Percentiles rank a stretch among this genome's conserved stretches.
phyloP scores from a whole-genome alignment of 2,797 vertebrate genomes.

The Mormyrus hasselquistii region DNA sequence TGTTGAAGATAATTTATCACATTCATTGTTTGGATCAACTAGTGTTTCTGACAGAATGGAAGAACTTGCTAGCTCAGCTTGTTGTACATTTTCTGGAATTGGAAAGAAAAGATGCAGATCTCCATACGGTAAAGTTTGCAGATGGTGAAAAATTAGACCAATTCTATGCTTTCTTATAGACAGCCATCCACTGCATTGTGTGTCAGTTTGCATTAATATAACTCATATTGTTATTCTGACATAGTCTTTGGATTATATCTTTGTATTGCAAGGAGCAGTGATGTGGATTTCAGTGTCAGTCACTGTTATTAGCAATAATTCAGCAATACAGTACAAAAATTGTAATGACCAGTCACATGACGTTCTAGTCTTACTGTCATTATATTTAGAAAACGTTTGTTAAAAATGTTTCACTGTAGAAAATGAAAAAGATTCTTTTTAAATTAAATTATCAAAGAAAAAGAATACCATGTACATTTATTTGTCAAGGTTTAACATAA shows the following conservation, averaged over 20 bases:
- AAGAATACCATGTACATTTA: constrained; percentile 30
- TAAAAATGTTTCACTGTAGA: not conserved
- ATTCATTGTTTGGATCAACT: not conserved
- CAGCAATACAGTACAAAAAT: not conserved
- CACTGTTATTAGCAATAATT: not conserved
- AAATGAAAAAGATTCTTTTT: not conserved
- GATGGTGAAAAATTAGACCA: constrained; percentile 14
- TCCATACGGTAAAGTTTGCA: not conserved
- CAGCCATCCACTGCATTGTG: constrained; percentile 7
- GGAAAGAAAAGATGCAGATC: not conserved
- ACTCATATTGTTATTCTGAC: constrained; percentile 28
- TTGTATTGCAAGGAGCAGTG: not conserved
- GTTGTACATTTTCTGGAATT: not conserved
- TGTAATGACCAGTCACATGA: not conserved
- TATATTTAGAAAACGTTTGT: not conserved
- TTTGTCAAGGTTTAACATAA: constrained; percentile 53
- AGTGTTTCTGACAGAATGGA: not conserved
- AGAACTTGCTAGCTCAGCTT: not conserved
- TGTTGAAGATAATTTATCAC: not conserved
- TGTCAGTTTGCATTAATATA: constrained; percentile 33
- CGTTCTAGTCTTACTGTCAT: not conserved
- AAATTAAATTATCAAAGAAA: not conserved
- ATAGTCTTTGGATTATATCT: constrained; percentile 13
- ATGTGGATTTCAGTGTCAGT: not conserved
- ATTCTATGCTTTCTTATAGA: constrained; percentile 8